Conservation (phyloP, 2,113 vertebrate species). For the Ptyas mucosa region DNA sequence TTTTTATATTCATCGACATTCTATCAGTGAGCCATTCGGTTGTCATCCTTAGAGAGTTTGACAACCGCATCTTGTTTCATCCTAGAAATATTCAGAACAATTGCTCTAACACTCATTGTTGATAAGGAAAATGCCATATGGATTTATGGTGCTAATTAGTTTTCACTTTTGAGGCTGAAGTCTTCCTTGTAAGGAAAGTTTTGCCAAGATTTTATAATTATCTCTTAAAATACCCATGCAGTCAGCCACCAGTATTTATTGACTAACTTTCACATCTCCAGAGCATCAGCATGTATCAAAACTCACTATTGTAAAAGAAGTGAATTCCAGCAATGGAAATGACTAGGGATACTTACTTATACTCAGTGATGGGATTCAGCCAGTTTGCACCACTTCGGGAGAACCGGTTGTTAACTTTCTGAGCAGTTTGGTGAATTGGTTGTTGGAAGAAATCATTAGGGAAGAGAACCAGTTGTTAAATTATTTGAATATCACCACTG, state of each 20-base stretch:
- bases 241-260: neutral
- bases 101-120: neutral
- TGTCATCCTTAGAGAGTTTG: neutral
- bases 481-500: no score
- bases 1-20: neutral
- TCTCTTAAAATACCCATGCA: neutral
- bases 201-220: neutral
- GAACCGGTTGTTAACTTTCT: no score
- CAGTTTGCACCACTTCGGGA: no score
- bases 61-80: neutral
- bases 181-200: neutral
- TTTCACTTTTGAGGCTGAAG: neutral
- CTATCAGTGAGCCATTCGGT: neutral
- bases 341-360: neutral
- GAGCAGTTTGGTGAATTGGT: no score
- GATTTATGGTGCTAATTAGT: neutral
- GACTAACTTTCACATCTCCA: neutral
- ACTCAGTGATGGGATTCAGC: no score
- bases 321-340: neutral
- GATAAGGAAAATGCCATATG: constrained; percentile 1
- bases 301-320: neutral
- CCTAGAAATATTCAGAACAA: neutral
- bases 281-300: no score
- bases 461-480: no score
- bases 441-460: no score